Percentiles rank a stretch among this genome's conserved stretches.
phyloP scores from a whole-genome alignment of 2,113 vertebrate species.

The Rhineura floridana region DNA sequence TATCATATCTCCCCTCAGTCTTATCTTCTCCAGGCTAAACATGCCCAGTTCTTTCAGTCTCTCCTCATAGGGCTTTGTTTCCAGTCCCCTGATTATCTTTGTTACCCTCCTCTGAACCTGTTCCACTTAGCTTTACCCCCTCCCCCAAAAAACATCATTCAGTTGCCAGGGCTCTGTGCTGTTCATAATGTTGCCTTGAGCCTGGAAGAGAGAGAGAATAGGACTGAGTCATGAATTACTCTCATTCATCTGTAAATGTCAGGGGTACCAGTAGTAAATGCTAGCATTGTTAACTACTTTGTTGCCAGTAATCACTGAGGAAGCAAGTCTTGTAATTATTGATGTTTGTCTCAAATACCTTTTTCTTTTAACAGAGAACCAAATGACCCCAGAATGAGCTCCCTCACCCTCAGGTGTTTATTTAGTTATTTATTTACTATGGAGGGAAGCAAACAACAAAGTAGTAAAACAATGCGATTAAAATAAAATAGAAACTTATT shows the following conservation, averaged over 20 bases:
- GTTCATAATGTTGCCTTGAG: constrained; percentile 57
- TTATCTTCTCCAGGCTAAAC: too few relatives aligned
- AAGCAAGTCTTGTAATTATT: neutral
- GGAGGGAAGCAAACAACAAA: too few relatives aligned
- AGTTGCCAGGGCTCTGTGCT: neutral
- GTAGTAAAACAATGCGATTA: too few relatives aligned
- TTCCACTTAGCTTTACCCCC: neutral
- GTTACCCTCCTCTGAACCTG: too few relatives aligned
- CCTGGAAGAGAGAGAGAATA: constrained; percentile 35
- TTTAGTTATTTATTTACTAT: too few relatives aligned
- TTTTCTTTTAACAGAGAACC: neutral
- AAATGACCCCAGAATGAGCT: neutral
- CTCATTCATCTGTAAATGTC: constrained; percentile 54
- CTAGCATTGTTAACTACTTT: constrained; percentile 47
- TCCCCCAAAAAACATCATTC: neutral
- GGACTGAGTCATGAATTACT: constrained; percentile 48
- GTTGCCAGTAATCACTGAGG: neutral
- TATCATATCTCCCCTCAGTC: too few relatives aligned
- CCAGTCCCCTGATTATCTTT: too few relatives aligned
- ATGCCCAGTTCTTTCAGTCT: too few relatives aligned
- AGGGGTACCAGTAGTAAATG: constrained; percentile 29
- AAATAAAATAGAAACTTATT: too few relatives aligned
- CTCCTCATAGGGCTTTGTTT: too few relatives aligned
- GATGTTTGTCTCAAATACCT: neutral
- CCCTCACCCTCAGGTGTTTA: neutral